Conservation (phyloP, 2,888 invertebrate species). For the Gari tellinella region DNA sequence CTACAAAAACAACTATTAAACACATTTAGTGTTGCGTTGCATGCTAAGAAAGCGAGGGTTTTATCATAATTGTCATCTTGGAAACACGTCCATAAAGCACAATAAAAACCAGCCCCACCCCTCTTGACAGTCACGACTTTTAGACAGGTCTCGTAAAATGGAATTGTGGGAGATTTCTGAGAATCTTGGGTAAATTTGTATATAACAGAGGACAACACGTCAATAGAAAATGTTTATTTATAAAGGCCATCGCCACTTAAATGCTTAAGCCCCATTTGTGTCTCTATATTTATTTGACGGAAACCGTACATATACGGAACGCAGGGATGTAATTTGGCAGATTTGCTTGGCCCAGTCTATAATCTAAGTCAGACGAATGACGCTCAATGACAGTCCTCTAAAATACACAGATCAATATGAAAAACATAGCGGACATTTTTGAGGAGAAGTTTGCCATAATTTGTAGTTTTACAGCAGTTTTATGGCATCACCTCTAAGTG, state of each 20-base stretch:
- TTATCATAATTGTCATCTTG: slow-evolving; percentile 39
- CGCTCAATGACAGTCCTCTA: slow-evolving; percentile 63
- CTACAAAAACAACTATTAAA: too few species aligned
- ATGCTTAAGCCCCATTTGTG: slow-evolving; percentile 64
- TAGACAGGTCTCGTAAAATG: slow-evolving; percentile 17
- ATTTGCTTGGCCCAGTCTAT: slow-evolving; percentile 55
- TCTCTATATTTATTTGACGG: slow-evolving; percentile 64
- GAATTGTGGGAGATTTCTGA: slow-evolving; percentile 6
- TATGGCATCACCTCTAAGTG: slow-evolving; percentile 59
- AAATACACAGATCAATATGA: slow-evolving; percentile 60
- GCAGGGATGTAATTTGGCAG: slow-evolving; percentile 63
- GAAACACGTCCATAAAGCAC: slow-evolving; percentile 28
- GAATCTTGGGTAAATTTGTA: slow-evolving; percentile 23
- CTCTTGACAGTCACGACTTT: slow-evolving; percentile 37
- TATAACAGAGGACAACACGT: slow-evolving; percentile 53
- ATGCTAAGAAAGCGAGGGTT: slow-evolving; percentile 23
- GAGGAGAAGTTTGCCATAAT: slow-evolving; percentile 59
- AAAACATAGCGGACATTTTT: slow-evolving; percentile 64
- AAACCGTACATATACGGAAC: slow-evolving; percentile 60
- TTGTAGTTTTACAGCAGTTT: slow-evolving; percentile 61
- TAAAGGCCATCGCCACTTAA: slow-evolving; percentile 58
- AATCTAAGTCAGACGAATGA: slow-evolving; percentile 63
- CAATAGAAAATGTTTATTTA: slow-evolving; percentile 57
- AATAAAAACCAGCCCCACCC: slow-evolving; percentile 19
- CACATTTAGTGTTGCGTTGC: slow-evolving; percentile 26